These are phyloP conservation scores for Agrotis clavis DNA, from an alignment of 2,888 invertebrate species.

Conservation along the genomic window DNA sequence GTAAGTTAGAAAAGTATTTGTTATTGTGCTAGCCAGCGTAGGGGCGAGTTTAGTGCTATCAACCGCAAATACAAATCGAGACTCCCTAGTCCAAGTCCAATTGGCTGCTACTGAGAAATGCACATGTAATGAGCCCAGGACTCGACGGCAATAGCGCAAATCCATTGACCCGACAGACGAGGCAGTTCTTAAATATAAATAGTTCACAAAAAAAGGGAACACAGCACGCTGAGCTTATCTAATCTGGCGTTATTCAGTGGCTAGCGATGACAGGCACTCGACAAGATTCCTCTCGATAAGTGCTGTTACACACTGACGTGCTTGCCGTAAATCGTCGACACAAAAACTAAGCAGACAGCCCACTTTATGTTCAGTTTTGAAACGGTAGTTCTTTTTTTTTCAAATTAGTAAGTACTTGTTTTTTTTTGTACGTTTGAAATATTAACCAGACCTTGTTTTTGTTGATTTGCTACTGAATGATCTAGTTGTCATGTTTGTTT, in stretches of 20 bases:
- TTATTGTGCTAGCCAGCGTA: neutral
- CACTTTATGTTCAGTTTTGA: conserved; percentile 22
- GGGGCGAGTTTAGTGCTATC: neutral
- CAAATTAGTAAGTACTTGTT: too few species aligned
- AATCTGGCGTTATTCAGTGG: conserved; percentile 55
- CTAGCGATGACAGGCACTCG: conserved; percentile 63
- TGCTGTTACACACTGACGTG: conserved; percentile 27
- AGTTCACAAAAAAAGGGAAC: conserved; percentile 19
- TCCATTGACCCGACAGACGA: neutral
- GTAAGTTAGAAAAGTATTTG: too few species aligned
- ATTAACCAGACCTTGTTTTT: conserved; percentile 30
- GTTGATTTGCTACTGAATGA: conserved; percentile 4
- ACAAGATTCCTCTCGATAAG: conserved; percentile 56
- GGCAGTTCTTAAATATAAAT: conserved; percentile 4
- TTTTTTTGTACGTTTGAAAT: conserved; percentile 11
- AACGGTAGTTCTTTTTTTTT: conserved; percentile 8
- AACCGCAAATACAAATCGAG: neutral
- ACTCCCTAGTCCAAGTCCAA: neutral
- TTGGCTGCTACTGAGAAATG: neutral
- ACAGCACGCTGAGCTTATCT: conserved; percentile 46
- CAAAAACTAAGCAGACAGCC: conserved; percentile 35
- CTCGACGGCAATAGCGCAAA: neutral
- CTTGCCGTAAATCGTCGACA: conserved; percentile 48
- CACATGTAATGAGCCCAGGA: neutral
- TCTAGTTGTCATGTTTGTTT: neutral